These are phyloP conservation scores for Mastomys coucha DNA, from an alignment of 2,113 vertebrate genomes.

Conservation along the genomic window DNA sequence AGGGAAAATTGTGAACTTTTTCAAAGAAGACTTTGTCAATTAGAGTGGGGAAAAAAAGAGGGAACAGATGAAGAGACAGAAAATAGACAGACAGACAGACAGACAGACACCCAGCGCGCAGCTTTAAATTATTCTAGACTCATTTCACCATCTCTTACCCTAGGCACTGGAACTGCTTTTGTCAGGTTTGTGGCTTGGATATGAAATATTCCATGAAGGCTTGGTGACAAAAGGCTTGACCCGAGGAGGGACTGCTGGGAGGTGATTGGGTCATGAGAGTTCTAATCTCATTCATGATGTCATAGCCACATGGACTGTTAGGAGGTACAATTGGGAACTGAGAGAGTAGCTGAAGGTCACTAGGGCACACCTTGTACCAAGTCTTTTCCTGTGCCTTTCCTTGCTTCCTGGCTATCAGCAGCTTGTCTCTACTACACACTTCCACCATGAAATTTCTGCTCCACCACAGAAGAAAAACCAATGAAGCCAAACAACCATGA, in stretches of 20 bases:
- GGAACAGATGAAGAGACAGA: background rate
- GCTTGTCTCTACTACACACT: background rate
- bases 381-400: background rate
- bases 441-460: background rate
- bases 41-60: background rate
- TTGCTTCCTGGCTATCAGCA: background rate
- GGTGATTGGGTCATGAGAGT: too few relatives aligned
- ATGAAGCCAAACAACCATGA: background rate
- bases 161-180: background rate
- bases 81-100: background rate
- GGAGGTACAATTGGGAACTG: background rate
- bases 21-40: constrained; percentile 55
- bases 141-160: background rate
- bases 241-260: background rate
- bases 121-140: background rate
- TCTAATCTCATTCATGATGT: background rate
- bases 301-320: background rate
- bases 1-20: constrained; percentile 56
- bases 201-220: background rate
- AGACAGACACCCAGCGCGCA: background rate
- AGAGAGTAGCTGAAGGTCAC: background rate
- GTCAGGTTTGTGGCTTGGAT: background rate
- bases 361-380: background rate
- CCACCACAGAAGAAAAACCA: background rate
- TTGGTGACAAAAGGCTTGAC: background rate